Base-by-base conservation (phyloP, 2,113 vertebrate species). In the Elaphurus davidianus region DNA sequence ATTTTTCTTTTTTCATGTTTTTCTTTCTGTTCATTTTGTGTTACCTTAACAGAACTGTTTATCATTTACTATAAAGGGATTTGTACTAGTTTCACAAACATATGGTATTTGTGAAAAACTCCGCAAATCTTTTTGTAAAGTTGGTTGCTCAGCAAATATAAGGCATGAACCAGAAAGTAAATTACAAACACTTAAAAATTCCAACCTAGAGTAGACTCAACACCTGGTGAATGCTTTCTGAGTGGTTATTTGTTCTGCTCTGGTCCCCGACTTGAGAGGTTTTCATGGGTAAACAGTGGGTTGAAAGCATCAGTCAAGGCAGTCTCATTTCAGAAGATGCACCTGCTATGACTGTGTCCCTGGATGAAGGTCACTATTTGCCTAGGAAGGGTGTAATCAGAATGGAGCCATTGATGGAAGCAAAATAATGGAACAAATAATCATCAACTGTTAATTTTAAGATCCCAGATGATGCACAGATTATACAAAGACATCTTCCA, bases 261-360 rank as follows among this genome's bases (percentile, higher is more conserved):
- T 57, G n/a, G 23, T 94, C n/a, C 90, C 21, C 59, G 89, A 67
- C 60, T 95, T 88, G 78, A 62, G 54, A 83, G 82, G 55, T 67
- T 78, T 94, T 54, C 40, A 0, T 86, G 83, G 55, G 74, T 97
- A 84, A 97, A 87, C 52, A 62, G 59, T 88, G 89, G 60, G 90
- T 90, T 98, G 98, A 98, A 95, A 98, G 95, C 85, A 97, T 98
- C 98, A 78, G 28, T 98, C 98, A 98, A 96, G 95, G 97, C 15
- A 6, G 40, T 96, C 55, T 64, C 47, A 90, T 96, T 97, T 96
- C 95, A 95, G 82, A 97, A 67, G 93, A 97, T 93, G 57, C 87
- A 97, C 79, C 96, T 98, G 87, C 50, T 92, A 12, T 91, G 96
- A 81, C 1, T 84, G 9, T 45, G 6, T 11, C 50, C 81, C 64